Evolutionary conservation across 2,113 vertebrate genomes (phyloP).

Genomic region (Odontesthes bonariensis): DNA sequence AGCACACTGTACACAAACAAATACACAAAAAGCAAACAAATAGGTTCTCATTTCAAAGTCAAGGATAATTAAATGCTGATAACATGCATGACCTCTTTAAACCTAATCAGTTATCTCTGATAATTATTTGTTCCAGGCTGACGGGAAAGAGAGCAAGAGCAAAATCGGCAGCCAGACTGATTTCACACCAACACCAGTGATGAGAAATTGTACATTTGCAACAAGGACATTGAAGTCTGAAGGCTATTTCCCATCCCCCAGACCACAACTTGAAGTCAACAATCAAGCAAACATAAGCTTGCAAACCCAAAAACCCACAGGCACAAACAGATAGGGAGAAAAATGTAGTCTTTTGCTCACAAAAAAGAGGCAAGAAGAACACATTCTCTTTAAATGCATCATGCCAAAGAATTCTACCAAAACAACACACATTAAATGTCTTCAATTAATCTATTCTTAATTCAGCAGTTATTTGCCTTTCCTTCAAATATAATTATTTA

Average conservation of each 20-base stretch:
- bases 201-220: slow-evolving; percentile 45
- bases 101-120: slow-evolving; percentile 63
- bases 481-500: slow-evolving; percentile 21
- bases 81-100: slow-evolving; percentile 62
- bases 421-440: neutral
- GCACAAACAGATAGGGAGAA: slow-evolving; percentile 73
- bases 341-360: neutral
- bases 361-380: neutral
- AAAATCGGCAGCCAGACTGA: slow-evolving; percentile 70
- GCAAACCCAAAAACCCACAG: slow-evolving; percentile 15
- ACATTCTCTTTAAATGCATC: neutral
- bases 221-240: slow-evolving; percentile 51
- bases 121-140: slow-evolving; percentile 63
- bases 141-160: slow-evolving; percentile 3
- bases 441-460: neutral
- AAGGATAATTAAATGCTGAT: slow-evolving; percentile 58
- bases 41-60: slow-evolving; percentile 35
- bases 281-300: slow-evolving; percentile 30
- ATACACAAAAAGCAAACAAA: slow-evolving; percentile 43
- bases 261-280: slow-evolving; percentile 45
- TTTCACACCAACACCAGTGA: slow-evolving; percentile 69
- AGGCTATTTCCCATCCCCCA: slow-evolving; percentile 31
- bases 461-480: neutral
- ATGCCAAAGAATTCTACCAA: neutral
- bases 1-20: slow-evolving; percentile 86